phyloP scores from a whole-genome alignment of 2,113 vertebrate genomes.

The Emydocephalus ijimae region DNA sequence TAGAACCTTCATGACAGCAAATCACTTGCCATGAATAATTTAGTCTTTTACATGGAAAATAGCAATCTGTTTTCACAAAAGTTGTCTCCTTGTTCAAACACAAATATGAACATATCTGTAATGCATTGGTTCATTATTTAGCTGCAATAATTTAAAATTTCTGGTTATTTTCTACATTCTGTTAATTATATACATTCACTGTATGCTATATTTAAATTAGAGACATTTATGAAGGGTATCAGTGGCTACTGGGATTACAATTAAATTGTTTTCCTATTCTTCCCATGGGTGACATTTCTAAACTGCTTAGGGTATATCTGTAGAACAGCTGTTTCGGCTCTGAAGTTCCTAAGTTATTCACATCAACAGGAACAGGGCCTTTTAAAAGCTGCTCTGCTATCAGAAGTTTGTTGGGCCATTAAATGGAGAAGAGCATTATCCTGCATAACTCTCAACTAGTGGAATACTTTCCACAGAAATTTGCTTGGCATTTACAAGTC shows the following conservation, averaged over 20 bases:
- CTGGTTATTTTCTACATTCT: neutral
- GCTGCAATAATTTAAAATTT: neutral
- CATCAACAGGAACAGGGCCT: neutral
- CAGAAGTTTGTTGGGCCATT: neutral
- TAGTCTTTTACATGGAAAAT: neutral
- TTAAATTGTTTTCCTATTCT: neutral
- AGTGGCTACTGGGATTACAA: neutral
- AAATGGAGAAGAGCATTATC: neutral
- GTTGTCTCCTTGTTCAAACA: neutral
- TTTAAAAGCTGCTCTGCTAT: neutral
- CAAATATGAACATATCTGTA: neutral
- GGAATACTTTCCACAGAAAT: neutral
- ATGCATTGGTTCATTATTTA: neutral
- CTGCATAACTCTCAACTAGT: neutral
- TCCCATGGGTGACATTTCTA: neutral
- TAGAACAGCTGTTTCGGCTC: neutral
- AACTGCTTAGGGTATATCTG: neutral
- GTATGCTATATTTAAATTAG: neutral
- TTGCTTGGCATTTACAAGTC: neutral
- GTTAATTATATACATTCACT: neutral
- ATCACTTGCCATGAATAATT: constrained; percentile 3
- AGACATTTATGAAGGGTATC: neutral
- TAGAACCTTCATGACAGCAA: neutral
- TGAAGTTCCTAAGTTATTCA: neutral
- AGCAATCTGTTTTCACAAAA: neutral